These are phyloP conservation scores for Gryon sp. DNA, from an alignment of 1,140 invertebrate genomes.

Conservation along the genomic window DNA sequence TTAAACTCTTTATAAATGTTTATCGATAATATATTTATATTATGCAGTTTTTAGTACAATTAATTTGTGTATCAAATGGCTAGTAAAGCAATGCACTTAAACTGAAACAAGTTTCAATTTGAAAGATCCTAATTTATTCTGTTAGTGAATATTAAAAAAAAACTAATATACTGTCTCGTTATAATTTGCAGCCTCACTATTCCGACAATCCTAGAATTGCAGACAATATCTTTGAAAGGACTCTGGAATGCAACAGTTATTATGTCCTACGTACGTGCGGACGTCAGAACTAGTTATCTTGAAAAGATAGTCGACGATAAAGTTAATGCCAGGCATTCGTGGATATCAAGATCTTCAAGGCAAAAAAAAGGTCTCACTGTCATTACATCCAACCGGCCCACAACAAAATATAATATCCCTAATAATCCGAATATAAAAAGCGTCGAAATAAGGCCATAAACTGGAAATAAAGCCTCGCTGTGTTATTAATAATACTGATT, in stretches of 20 bases:
- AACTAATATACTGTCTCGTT: too few species aligned
- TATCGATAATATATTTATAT: too few species aligned
- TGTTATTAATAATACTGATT: too few species aligned
- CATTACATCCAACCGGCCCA: conserved; percentile 30
- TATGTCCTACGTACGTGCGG: conserved; percentile 27
- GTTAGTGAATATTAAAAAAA: too few species aligned
- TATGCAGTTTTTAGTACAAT: too few species aligned
- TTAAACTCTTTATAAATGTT: too few species aligned
- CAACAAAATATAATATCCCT: conserved; percentile 30
- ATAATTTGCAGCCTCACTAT: too few species aligned
- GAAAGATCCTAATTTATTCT: too few species aligned
- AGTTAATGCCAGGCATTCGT: conserved; percentile 53
- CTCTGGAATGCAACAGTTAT: conserved; percentile 43
- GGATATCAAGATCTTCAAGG: conserved; percentile 24
- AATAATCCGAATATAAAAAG: conserved; percentile 23
- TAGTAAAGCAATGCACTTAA: too few species aligned
- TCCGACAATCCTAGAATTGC: too few species aligned
- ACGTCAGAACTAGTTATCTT: conserved; percentile 49
- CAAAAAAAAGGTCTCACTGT: conserved; percentile 39
- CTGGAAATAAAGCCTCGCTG: conserved; percentile 32
- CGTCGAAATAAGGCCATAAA: conserved; percentile 26
- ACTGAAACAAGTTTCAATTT: too few species aligned
- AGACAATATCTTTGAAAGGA: conserved; percentile 14
- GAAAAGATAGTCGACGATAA: conserved; percentile 43
- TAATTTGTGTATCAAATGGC: too few species aligned